Conservation (phyloP, 2,888 invertebrate genomes). For the Xanthia icteritia region DNA sequence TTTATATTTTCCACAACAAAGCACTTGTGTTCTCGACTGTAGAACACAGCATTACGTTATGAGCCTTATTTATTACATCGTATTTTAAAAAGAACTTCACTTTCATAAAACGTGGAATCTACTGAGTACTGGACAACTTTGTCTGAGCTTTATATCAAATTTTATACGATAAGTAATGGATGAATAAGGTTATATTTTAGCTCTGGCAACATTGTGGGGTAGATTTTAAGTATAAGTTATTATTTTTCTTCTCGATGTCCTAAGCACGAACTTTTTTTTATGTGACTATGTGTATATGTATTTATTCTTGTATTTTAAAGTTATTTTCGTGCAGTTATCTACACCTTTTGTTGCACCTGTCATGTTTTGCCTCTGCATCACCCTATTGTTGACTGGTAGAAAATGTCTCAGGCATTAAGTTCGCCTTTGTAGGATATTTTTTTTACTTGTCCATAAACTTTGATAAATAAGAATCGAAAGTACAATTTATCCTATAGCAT, state of each 20-base stretch:
- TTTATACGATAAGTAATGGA: conserved; percentile 35
- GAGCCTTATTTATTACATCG: conserved; percentile 63
- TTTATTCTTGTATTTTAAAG: too few species aligned
- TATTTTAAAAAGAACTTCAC: conserved; percentile 62
- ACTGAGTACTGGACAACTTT: conserved; percentile 52
- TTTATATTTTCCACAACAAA: conserved; percentile 37
- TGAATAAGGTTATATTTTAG: conserved; percentile 43
- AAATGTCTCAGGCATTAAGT: too few species aligned
- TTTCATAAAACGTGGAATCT: conserved; percentile 55
- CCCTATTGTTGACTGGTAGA: too few species aligned
- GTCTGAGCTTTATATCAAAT: conserved; percentile 34
- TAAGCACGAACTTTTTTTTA: not conserved
- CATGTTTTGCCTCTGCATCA: too few species aligned
- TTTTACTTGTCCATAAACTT: too few species aligned
- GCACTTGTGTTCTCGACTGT: conserved; percentile 53
- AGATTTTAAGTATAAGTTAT: conserved; percentile 21
- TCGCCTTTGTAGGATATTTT: too few species aligned
- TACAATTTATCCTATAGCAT: too few species aligned
- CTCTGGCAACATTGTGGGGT: conserved; percentile 17
- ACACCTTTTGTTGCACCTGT: too few species aligned
- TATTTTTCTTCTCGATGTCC: not conserved
- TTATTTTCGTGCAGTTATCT: too few species aligned
- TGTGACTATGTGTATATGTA: too few species aligned
- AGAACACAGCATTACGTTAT: conserved; percentile 51
- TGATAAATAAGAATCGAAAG: too few species aligned